Conservation (phyloP, 2,797 vertebrate species). For the Onychomys leucogaster region DNA sequence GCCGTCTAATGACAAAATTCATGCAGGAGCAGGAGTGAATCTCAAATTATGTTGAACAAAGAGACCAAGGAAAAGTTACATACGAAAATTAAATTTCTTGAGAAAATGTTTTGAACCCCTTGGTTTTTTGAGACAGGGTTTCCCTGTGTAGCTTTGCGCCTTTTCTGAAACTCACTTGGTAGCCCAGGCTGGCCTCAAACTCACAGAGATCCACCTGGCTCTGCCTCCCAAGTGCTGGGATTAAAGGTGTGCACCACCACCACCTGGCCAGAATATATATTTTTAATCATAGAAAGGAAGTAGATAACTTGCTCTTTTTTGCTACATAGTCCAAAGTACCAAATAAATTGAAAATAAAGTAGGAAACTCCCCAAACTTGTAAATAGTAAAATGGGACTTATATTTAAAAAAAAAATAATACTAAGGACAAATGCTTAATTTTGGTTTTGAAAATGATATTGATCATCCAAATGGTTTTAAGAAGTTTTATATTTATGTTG, state of each 20-base stretch:
- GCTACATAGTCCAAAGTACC: background rate
- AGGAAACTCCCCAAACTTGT: background rate
- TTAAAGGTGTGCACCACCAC: too few relatives aligned
- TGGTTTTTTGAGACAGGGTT: too few relatives aligned
- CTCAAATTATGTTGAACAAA: background rate
- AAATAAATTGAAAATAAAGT: background rate
- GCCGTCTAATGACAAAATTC: background rate
- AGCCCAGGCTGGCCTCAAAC: too few relatives aligned
- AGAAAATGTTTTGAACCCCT: too few relatives aligned
- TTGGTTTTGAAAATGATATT: background rate
- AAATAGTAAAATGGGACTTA: background rate
- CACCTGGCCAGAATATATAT: background rate
- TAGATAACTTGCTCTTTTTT: background rate
- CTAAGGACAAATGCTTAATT: background rate
- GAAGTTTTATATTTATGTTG: background rate
- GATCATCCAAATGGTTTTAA: background rate
- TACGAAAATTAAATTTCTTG: background rate
- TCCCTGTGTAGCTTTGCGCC: too few relatives aligned
- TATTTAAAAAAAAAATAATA: background rate
- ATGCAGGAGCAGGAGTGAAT: background rate
- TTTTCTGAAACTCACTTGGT: too few relatives aligned
- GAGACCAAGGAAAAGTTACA: background rate
- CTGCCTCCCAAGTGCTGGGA: too few relatives aligned
- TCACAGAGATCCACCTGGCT: too few relatives aligned
- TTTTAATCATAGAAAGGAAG: background rate